These are phyloP conservation scores for Peromyscus attwateri DNA, from an alignment of 2,797 vertebrate species.

Conservation along the genomic window DNA sequence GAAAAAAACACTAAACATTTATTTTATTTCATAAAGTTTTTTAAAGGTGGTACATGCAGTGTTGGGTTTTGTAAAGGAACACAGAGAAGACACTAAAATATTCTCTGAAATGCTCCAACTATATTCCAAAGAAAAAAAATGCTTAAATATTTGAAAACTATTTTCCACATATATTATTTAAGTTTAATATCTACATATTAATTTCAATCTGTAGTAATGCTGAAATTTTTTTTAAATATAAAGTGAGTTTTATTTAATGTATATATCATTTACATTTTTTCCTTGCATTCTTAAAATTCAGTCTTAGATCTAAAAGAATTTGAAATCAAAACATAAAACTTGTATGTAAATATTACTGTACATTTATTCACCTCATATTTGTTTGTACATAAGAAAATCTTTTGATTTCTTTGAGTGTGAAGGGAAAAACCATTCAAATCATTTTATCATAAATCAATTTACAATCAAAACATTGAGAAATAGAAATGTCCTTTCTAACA, in stretches of 20 bases:
- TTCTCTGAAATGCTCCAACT: neutral
- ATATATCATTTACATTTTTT: neutral
- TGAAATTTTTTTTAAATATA: neutral
- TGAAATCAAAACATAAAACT: neutral
- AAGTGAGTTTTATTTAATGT: neutral
- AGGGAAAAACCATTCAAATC: neutral
- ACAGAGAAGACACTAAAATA: neutral
- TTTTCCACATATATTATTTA: neutral
- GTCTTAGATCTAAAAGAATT: neutral
- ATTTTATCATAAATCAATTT: neutral
- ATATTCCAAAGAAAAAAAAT: neutral
- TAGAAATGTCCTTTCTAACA: neutral
- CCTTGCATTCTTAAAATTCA: neutral
- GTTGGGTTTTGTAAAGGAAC: slow-evolving; percentile 21
- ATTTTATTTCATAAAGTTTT: slow-evolving; percentile 31
- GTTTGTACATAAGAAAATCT: neutral
- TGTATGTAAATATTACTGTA: neutral
- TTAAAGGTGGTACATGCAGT: neutral
- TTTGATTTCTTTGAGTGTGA: neutral
- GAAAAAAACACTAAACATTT: neutral
- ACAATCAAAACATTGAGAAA: neutral
- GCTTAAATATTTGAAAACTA: neutral
- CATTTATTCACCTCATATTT: neutral
- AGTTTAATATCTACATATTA: neutral
- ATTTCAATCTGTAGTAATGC: neutral